Evolutionary conservation across 1,140 invertebrate species (phyloP), one percentile per base, ranked within the genome.

Genomic region (Caenorhabditis inopinata): DNA sequence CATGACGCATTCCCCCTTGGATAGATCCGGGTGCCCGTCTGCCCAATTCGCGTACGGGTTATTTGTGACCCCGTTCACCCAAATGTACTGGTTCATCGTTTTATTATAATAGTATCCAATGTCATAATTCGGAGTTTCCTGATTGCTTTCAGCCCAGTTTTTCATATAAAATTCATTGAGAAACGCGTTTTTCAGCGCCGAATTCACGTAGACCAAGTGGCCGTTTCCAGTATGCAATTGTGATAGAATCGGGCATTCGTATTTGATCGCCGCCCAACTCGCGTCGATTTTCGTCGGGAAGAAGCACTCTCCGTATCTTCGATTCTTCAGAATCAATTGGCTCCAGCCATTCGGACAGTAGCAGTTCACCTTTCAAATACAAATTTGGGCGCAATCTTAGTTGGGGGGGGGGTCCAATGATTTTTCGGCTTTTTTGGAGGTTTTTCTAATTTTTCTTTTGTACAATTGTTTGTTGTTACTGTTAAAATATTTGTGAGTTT

Each of bases 221-320:
- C 58, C 58, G 38, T 68, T 68, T 68, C 58, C 58, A 68, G 58
- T 68, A 38, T 68, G 58, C 11, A 38, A 29, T 68, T 68, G 35
- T 12, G 58, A 68, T 38, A 68, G 58, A 18, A 38, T 11, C 5
- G 58, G 58, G 23, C 58, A 68, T 68, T 76, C 75, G 47, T 25
- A 76, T n/a, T 53, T 53, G 7, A 38, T 51, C n/a, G 75, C 75
- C 16, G 42, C 38, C 75, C 75, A 76, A 35, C 75, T 76, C 12
- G 75, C 75, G 35, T 53, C 75, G 9, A 76, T 76, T 51, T 68
- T 68, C 32, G 58, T 68, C 12, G 58, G 58, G 58, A 68, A 68
- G n/a, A 68, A 68, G 12, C 58, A 68, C 21, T 68, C 58, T 68
- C 58, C 58, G n/a, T 68, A 68, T 38, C 12, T 68, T 68, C 58